Conservation (phyloP, 1,140 invertebrate species). For the Papilio machaon region DNA sequence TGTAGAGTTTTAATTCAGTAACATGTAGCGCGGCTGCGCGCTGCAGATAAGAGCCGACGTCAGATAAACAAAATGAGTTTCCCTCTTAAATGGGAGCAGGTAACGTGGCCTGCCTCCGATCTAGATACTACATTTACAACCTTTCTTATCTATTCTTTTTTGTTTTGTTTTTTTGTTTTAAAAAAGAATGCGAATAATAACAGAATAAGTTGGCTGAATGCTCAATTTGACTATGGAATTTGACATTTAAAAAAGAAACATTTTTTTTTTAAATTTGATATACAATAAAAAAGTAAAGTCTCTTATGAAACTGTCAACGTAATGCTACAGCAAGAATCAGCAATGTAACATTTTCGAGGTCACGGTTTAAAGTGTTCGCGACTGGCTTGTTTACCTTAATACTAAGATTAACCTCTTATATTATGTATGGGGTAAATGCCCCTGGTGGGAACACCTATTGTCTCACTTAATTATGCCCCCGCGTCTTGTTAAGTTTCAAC, state of each 20-base stretch:
- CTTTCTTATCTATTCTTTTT: constrained; percentile 17
- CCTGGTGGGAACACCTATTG: constrained; percentile 11
- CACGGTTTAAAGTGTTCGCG: neutral
- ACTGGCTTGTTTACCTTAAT: neutral
- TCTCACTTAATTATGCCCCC: constrained; percentile 4
- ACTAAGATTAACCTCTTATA: neutral
- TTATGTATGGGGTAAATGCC: constrained; percentile 16
- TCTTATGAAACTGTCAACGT: no score
- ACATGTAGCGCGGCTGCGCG: neutral
- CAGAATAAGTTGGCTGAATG: neutral
- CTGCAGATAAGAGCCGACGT: neutral
- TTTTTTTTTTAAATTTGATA: no score
- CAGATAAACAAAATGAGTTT: constrained; percentile 21
- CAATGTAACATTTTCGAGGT: neutral
- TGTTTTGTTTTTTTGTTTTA: neutral
- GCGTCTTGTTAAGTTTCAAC: constrained; percentile 16
- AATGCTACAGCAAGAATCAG: neutral
- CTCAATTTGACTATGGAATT: no score
- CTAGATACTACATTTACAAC: constrained; percentile 9
- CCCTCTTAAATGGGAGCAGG: neutral
- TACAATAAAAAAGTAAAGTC: no score
- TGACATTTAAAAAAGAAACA: no score
- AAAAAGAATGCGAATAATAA: neutral
- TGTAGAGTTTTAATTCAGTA: neutral
- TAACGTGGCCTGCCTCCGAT: neutral